A percentile compares a stretch with the other conserved stretches of the same genome.
Evolutionary conservation across 2,113 vertebrate genomes (phyloP).

Genomic region (Bagarius yarrelli): DNA sequence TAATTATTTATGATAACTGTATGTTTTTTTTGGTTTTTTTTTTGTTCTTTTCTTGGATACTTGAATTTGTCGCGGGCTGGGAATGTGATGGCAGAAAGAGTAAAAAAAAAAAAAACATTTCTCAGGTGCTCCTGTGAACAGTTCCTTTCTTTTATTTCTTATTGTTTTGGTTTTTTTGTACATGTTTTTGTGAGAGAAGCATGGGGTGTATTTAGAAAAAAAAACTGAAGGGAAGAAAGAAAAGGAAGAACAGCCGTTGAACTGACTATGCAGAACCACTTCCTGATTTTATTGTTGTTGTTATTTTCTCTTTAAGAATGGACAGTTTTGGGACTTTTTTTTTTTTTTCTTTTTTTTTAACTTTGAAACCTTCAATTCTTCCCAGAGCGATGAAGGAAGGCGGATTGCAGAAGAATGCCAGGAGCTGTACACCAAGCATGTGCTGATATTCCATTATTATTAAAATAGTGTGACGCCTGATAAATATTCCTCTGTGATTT

Average conservation of each 20-base stretch:
- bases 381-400: constrained; percentile 38
- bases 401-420: constrained; percentile 11
- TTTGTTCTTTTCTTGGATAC: constrained; percentile 78
- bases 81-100: constrained; percentile 70
- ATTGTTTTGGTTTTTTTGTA: constrained; percentile 37
- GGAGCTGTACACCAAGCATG: background rate
- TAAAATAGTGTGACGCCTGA: background rate
- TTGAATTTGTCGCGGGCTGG: constrained; percentile 86
- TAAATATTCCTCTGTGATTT: background rate
- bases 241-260: constrained; percentile 59
- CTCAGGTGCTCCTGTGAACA: constrained; percentile 90
- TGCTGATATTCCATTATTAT: background rate
- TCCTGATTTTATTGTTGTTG: constrained; percentile 51
- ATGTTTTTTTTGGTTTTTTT: constrained; percentile 69
- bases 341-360: background rate
- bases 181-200: constrained; percentile 65
- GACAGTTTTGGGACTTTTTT: constrained; percentile 32
- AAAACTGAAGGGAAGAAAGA: constrained; percentile 40
- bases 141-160: constrained; percentile 62
- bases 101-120: constrained; percentile 69
- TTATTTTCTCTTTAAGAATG: background rate
- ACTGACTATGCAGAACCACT: constrained; percentile 81
- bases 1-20: constrained; percentile 98
- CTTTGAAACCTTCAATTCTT: constrained; percentile 49
- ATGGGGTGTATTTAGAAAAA: constrained; percentile 45